Base-by-base conservation (phyloP, 1,140 invertebrate species). In the Cydia amplana region DNA sequence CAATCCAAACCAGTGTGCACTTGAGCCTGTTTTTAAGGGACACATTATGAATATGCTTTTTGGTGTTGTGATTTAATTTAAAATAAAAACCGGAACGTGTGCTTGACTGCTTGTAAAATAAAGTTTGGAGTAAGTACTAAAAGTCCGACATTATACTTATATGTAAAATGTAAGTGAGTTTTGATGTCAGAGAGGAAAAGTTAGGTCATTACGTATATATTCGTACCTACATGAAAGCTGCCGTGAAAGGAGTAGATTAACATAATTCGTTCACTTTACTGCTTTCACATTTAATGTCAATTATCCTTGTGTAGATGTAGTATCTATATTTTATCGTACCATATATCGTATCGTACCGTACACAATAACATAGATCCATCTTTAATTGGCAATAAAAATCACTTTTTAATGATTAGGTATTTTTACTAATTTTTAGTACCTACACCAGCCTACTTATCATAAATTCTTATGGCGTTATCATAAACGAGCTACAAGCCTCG, bases 111-210 rank as follows among this genome's bases (percentile, higher is more conserved):
- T 16, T 46, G 12, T 46, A 46, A 3, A 46, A 23, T 60, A 23
- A 60, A 60, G 55, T 60, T 60, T 60, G 20, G 55, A 12, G 55
- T 23, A 60, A 6, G 2, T 18, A n/a, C n/a, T 55, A 5, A 55
- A 51, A 60, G 20, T 60, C 70, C 16, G 18, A 43, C n/a, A 60
- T 60, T 60, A 20, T 60, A 32, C 36, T 60, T 60, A 20, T 60
- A 32, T 67, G 64, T 67, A 32, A 18, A 23, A 67, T 36, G 9
- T 67, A 16, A 67, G 28, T 67, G 64, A 32, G 28, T 32, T 67
- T 67, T 32, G 25, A 36, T 32, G 64, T 32, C 14, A n/a, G 25
- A 12, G 23, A 16, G 28, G 14, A 16, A 32, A 67, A 67, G 23
- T 36, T 67, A 4, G 14, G 4, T 6, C 28, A 32, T 67, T 16